Evolutionary conservation across 2,888 invertebrate genomes (phyloP).

Genomic region (Oscheius sp.): DNA sequence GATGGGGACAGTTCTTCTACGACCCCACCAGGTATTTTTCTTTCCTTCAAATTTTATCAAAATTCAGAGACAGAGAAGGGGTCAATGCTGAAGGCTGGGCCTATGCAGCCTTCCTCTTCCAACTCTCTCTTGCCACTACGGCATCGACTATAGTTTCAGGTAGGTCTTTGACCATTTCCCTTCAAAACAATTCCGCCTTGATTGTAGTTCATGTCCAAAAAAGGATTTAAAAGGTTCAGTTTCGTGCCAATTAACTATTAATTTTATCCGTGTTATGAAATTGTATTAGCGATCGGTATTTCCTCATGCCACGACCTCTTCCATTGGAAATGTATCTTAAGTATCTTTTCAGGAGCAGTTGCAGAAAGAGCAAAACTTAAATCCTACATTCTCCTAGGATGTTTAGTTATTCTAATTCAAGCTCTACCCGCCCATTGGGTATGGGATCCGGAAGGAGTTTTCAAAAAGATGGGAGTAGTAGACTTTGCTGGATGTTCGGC

Average conservation of each 20-base stretch:
- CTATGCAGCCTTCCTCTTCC: conserved; percentile 66
- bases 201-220: not conserved
- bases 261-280: too few species aligned
- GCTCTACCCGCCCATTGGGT: conserved; percentile 73
- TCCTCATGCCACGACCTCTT: too few species aligned
- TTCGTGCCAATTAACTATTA: too few species aligned
- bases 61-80: conserved; percentile 22
- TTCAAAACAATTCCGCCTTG: not conserved
- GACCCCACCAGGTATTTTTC: conserved; percentile 55
- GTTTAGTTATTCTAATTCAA: conserved; percentile 59
- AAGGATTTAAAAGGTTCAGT: too few species aligned
- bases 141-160: conserved; percentile 69
- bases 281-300: too few species aligned
- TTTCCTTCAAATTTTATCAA: not conserved
- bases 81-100: conserved; percentile 66
- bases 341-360: conserved; percentile 61
- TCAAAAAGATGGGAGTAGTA: conserved; percentile 61
- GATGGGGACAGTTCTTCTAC: conserved; percentile 66
- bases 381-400: conserved; percentile 66
- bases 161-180: too few species aligned
- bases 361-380: conserved; percentile 67
- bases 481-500: conserved; percentile 71
- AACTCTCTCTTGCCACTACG: conserved; percentile 65
- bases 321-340: too few species aligned
- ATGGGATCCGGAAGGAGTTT: conserved; percentile 71